Conservation (phyloP, 2,888 invertebrate species). For the Andrena hattorfiana region DNA sequence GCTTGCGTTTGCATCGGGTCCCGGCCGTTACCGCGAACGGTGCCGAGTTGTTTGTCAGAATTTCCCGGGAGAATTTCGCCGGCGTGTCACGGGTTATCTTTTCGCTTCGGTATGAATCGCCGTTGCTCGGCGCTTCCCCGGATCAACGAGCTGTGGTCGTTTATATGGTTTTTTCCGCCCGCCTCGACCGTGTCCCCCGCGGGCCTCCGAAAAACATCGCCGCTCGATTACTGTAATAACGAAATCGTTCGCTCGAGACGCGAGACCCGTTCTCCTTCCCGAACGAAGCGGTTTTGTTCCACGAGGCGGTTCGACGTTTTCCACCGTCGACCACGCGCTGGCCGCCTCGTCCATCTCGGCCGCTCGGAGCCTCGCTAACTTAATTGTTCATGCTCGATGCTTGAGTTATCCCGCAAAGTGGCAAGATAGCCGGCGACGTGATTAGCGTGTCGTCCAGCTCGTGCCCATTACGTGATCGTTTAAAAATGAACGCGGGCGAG, state of each 20-base stretch:
- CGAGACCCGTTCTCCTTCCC: not conserved
- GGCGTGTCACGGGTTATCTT: slow-evolving; percentile 63
- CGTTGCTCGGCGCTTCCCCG: slow-evolving; percentile 24
- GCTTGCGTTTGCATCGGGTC: slow-evolving; percentile 68
- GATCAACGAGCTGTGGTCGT: slow-evolving; percentile 36
- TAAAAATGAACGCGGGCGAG: slow-evolving; percentile 40
- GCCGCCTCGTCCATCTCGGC: too few species aligned
- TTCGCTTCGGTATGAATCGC: slow-evolving; percentile 54
- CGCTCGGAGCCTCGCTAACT: not conserved
- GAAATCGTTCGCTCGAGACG: not conserved
- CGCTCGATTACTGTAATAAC: not conserved
- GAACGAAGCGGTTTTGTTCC: not conserved
- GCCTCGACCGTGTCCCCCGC: not conserved
- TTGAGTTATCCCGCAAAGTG: not conserved
- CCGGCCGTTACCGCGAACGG: slow-evolving; percentile 52
- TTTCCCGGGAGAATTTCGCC: slow-evolving; percentile 70
- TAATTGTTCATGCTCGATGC: not conserved
- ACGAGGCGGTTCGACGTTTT: not conserved
- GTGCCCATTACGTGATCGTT: slow-evolving; percentile 27
- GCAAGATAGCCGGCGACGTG: not conserved
- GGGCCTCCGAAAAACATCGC: not conserved
- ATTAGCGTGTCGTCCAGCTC: not conserved
- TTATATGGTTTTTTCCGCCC: not conserved
- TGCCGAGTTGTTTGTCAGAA: slow-evolving; percentile 71
- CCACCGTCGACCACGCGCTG: not conserved